These are phyloP conservation scores for Schizopygopsis malacanthus DNA, from an alignment of 2,797 vertebrate genomes.

Conservation along the genomic window DNA sequence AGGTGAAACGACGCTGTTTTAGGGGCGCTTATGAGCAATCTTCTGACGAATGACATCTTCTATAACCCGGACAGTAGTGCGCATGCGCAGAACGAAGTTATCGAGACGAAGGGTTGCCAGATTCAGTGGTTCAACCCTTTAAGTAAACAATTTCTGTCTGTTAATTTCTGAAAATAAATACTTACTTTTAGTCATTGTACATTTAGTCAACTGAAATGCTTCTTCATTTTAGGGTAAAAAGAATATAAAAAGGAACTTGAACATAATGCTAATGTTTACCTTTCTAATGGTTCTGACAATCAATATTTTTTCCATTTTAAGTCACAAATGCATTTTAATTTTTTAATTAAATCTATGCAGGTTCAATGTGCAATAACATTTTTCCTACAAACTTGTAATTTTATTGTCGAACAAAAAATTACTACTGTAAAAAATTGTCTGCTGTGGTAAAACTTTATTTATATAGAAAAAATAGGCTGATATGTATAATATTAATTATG, in stretches of 20 bases:
- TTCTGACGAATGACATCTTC: constrained; percentile 71
- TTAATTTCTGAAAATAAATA: not conserved
- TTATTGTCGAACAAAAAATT: not conserved
- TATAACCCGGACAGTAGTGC: constrained; percentile 54
- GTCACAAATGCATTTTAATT: not conserved
- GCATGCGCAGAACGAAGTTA: constrained; percentile 9
- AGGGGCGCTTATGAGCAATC: constrained; percentile 66
- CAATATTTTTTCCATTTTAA: not conserved
- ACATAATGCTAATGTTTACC: not conserved
- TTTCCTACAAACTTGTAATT: not conserved
- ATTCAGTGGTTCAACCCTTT: not conserved
- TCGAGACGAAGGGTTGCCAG: constrained; percentile 23
- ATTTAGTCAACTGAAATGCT: too few species aligned
- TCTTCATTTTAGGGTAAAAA: not conserved
- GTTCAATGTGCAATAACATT: too few species aligned
- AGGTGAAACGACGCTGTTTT: constrained; percentile 66
- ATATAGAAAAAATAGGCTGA: not conserved
- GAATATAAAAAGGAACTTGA: not conserved
- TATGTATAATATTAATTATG: not conserved
- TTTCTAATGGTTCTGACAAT: not conserved
- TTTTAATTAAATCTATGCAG: too few species aligned
- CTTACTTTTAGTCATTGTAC: too few species aligned
- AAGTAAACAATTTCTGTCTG: not conserved
- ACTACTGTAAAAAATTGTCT: not conserved
- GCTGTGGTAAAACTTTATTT: not conserved